Evolutionary conservation across 2,797 vertebrate species (phyloP).

Genomic region (Gila robusta): DNA sequence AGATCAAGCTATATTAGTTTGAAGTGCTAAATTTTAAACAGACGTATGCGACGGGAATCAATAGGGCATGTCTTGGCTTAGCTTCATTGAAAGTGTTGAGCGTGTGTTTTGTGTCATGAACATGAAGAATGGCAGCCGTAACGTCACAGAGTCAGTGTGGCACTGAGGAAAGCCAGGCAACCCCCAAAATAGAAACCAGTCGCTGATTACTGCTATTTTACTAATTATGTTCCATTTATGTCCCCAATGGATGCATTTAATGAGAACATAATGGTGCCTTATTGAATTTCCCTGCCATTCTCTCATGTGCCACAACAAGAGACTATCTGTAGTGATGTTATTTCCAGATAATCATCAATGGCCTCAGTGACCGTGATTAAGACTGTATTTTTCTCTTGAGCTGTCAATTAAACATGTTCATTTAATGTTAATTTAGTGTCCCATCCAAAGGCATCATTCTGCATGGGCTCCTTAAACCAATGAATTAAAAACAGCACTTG

Average conservation of each 20-base stretch:
- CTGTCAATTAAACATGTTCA: conserved; percentile 6
- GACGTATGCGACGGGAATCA: conserved; percentile 45
- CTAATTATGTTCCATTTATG: conserved; percentile 92
- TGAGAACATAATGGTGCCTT: conserved; percentile 89
- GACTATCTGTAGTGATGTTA: conserved; percentile 75
- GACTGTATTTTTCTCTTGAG: conserved; percentile 11
- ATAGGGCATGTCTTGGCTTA: conserved; percentile 66
- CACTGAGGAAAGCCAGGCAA: conserved; percentile 88
- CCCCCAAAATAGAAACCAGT: conserved; percentile 83
- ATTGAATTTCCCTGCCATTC: conserved; percentile 84
- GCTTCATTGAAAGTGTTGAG: conserved; percentile 58
- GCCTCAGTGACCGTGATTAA: not conserved
- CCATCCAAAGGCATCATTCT: not conserved
- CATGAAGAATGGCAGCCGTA: conserved; percentile 66
- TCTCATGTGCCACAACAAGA: conserved; percentile 73
- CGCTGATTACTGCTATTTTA: conserved; percentile 94
- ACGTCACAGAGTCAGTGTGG: conserved; percentile 70
- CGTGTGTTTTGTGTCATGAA: conserved; percentile 67
- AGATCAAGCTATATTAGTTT: conserved; percentile 2
- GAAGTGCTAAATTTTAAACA: conserved; percentile 23
- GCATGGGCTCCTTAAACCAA: not conserved
- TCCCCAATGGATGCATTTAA: conserved; percentile 90
- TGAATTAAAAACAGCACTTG: not conserved
- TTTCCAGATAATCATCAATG: conserved; percentile 32
- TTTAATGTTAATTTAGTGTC: not conserved